A percentile compares a stretch with the other conserved stretches of the same genome.
Conservation (phyloP, 92 coral and sea anemone genomes). For the Parazoanthus atlanticus region DNA sequence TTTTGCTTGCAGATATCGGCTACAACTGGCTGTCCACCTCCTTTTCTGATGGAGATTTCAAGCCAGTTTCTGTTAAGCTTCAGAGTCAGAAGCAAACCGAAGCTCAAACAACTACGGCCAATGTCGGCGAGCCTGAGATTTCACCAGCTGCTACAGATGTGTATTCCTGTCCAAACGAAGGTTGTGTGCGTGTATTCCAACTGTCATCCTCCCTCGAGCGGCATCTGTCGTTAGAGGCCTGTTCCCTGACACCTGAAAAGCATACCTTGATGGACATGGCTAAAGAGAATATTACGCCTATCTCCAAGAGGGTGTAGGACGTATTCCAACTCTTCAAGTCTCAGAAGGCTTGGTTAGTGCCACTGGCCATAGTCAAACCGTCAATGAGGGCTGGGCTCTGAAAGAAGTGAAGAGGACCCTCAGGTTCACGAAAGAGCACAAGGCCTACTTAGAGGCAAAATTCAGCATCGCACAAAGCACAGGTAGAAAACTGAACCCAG, state of each 20-base stretch:
- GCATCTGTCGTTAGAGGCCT: conserved; percentile 55
- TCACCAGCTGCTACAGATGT: neutral
- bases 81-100: neutral
- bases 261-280: conserved; percentile 58
- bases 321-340: conserved; percentile 43
- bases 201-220: conserved; percentile 46
- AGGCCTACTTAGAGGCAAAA: conserved; percentile 3
- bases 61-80: neutral
- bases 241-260: conserved; percentile 40
- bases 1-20: neutral
- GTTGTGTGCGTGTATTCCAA: conserved; percentile 59
- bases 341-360: neutral
- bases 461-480: conserved; percentile 28
- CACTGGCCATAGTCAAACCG: neutral
- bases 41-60: conserved; percentile 18
- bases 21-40: conserved; percentile 11
- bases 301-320: conserved; percentile 58
- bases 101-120: neutral
- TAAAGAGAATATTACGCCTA: conserved; percentile 47
- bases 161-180: conserved; percentile 60
- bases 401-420: neutral
- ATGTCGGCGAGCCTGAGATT: neutral
- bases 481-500: conserved; percentile 19
- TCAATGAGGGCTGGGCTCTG: conserved; percentile 12
- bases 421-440: conserved; percentile 10